Base-by-base conservation (phyloP, 1,140 invertebrate species). In the Nasonia giraulti region DNA sequence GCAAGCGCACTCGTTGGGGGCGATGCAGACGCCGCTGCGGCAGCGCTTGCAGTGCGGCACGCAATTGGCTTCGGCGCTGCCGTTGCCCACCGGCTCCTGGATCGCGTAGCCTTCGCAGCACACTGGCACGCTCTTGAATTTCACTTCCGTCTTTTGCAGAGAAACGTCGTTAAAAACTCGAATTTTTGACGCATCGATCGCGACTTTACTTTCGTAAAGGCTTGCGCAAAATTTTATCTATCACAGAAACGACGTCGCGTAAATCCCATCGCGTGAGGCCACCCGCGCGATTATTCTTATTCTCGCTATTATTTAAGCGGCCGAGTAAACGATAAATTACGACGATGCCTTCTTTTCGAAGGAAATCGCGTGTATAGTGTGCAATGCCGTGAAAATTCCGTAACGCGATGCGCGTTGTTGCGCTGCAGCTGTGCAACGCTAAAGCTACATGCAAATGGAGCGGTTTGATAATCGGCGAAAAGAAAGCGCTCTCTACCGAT, bases 1-100 rank as follows among this genome's bases (percentile, higher is more conserved):
- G 87, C 95, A 95, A 73, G 90, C 86, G 85, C 95, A 95, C 55
- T 87, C 87, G 85, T 95, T 92, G 2, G 94, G 94, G 0, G 90
- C 92, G 17, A 92, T 87, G 86, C 95, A 95, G 62, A 87, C 88
- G 33, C 92, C 93, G 33, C 78, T 82, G 17, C 87, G 75, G 82
- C 92, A 92, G 71, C 89, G 88, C 62, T 91, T 87, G 75, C 91
- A 93, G 40, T 88, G 23, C 7, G 91, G 89, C 17, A 88, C 73
- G 84, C 92, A 93, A 71, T 85, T 88, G 31, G 85, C 77, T 8
- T 82, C 84, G 17, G 77, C 80, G 44, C 86, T 85, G 7, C 47
- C 83, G 33, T 86, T 82, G 7, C 79, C 77, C 2, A 82, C 62
- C 47, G 79, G 73, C 82, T 89, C 86, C 40, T 88, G 86, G 77